Evolutionary conservation across 2,888 invertebrate genomes (phyloP), one percentile per base, ranked within the genome.

Genomic region (Scelioninae gen. 1): DNA sequence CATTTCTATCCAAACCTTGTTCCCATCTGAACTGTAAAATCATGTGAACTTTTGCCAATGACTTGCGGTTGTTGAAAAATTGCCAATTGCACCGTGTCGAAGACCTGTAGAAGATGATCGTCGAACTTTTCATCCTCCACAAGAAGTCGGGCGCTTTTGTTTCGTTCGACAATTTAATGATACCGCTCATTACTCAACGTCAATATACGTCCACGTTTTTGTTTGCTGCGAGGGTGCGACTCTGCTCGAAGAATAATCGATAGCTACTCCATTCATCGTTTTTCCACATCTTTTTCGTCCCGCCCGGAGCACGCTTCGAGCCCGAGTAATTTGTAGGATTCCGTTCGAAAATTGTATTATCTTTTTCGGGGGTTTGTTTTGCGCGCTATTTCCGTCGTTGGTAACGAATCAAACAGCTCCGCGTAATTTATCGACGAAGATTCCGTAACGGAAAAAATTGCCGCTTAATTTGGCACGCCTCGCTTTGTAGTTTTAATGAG

Each of bases 181-280:
- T 51, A 66, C 56, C 49, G 65, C 76, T 82, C 76, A 76, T 82
- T 82, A 76, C 76, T 82, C 82, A 82, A 76, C 72, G 76, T 76
- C 82, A 65, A 82, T 76, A 65, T 5, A 43, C 55, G 76, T 71
- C 55, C 58, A 23, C 56, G 69, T 82, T 71, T 82, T 82, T 82
- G 81, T 55, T n/a, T n/a, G 43, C 34, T 11, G n/a, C 49, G 49
- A 71, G 76, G 71, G 81, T 76, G 81, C 76, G 71, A 82, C 76
- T 58, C 40, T 9, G 56, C 49, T 55, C 66, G 76, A 82, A 76
- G 81, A 71, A 82, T 76, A 76, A 82, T 82, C 81, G 81, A 82
- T 82, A 65, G 9, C 58, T 65, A 82, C 75, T 81, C 69, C 71
- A 76, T 76, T 76, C 76, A 81, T 71, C 75, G 81, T 82, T 82